Evolutionary conservation across 2,888 invertebrate species (phyloP), one percentile per base, ranked within the genome.

Genomic region (Congeria kusceri): DNA sequence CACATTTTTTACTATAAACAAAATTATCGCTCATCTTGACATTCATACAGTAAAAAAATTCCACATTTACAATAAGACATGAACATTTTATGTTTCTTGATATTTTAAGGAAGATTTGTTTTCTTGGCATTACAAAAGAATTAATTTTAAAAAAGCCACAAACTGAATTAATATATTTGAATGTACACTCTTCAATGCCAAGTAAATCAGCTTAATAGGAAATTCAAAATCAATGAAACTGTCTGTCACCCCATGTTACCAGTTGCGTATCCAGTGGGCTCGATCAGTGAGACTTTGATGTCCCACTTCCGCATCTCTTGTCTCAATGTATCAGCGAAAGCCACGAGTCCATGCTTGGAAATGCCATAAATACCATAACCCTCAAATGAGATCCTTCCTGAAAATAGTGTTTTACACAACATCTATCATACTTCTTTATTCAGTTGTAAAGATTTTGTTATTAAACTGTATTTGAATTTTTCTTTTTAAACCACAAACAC

Each of bases 241-340:
- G 28, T 49, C 15, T 7, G 3, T 28, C n/a, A 15, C 0, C 44
- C n/a, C 49, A n/a, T 63, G 70, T 63, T 78, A 92, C 92, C 91
- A 84, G 92, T 92, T 29, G 77, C 76, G 77, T 86, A 92, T 39
- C 91, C 92, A 29, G 87, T 85, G 3, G 92, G 92, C 75, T 92
- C 90, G 29, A 92, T 89, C 1, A 92, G 83, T 20, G 90, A 87
- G 15, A 92, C 92, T 68, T 88, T 81, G 4, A 92, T 91, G 28
- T 86, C 90, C 91, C 91, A 92, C 65, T 91, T 92, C 76, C 86
- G 89, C 92, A 92, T 92, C 77, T 92, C 92, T 59, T 91, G 87
- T 29, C 92, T 75, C 9, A 93, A 84, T 5, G 90, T 90, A 74
- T 93, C 90, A 20, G 91, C 90, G 74, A 88, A 92, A 0, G 90